Percentiles rank a stretch among this genome's conserved stretches.
These are phyloP conservation scores for Serilophus lunatus DNA, from an alignment of 2,113 vertebrate species.

Conservation along the genomic window DNA sequence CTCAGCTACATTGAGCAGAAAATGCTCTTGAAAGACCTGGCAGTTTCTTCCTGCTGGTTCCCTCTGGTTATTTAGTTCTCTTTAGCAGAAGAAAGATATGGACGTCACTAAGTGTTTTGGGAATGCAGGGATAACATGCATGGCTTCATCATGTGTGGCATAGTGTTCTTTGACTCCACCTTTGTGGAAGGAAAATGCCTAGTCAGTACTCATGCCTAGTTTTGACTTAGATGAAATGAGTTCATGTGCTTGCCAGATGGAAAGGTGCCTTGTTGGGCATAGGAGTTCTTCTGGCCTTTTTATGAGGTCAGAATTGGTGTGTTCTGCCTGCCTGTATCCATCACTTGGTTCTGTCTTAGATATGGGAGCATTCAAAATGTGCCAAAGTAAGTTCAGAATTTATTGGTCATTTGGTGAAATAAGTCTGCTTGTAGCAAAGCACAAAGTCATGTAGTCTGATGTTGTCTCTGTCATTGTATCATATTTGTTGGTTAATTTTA, in stretches of 20 bases:
- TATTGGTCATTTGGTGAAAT: background rate
- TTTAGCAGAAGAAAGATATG: background rate
- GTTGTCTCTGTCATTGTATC: background rate
- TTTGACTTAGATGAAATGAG: background rate
- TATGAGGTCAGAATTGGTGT: background rate
- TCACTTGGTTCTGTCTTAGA: background rate
- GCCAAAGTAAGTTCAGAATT: background rate
- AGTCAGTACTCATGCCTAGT: background rate
- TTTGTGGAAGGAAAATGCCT: background rate
- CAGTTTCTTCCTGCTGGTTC: background rate
- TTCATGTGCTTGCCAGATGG: background rate
- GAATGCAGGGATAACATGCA: rapidly evolving
- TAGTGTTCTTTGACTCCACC: background rate
- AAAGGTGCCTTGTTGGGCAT: background rate
- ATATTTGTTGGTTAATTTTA: background rate
- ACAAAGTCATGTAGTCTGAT: background rate
- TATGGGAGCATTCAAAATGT: background rate
- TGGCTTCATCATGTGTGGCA: background rate
- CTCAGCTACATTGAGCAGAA: background rate
- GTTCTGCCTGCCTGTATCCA: background rate
- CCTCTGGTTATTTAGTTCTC: background rate
- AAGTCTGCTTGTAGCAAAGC: background rate
- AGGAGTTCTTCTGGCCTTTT: background rate
- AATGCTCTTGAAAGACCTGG: background rate
- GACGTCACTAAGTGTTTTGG: background rate